phyloP scores from a whole-genome alignment of 2,113 vertebrate genomes.

The Tyrannus savana region DNA sequence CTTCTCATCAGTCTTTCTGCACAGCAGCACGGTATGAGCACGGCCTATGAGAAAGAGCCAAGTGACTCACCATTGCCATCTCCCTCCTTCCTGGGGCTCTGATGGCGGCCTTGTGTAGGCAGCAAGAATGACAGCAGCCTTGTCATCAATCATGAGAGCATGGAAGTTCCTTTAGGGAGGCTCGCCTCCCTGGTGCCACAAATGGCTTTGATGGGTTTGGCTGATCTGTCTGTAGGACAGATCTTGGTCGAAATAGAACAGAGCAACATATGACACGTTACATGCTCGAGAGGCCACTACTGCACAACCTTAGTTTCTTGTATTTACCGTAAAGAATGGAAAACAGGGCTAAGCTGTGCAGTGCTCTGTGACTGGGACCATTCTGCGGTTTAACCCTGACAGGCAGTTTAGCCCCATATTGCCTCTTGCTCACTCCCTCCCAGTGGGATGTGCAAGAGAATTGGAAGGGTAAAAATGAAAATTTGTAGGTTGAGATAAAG shows the following conservation, averaged over 20 bases:
- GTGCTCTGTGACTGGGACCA: background rate
- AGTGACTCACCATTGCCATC: background rate
- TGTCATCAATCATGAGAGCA: background rate
- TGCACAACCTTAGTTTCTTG: background rate
- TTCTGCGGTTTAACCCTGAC: background rate
- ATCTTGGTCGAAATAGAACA: background rate
- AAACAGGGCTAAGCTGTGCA: background rate
- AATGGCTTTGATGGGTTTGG: background rate
- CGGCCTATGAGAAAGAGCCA: background rate
- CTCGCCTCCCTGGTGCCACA: background rate
- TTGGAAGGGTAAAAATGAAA: background rate
- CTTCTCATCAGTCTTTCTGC: background rate
- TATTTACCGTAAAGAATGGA: background rate
- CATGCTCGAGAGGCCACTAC: background rate
- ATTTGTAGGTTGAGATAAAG: background rate
- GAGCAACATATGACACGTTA: background rate
- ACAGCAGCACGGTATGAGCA: background rate
- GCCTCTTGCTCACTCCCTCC: accelerated
- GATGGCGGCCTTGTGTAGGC: background rate
- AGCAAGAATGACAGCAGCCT: background rate
- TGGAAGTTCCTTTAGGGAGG: background rate
- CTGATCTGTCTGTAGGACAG: background rate
- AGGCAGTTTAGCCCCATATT: background rate
- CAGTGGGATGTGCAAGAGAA: background rate
- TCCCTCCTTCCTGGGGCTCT: background rate